Evolutionary conservation across 2,797 vertebrate species (phyloP).

Genomic region (Crocidura indochinensis): DNA sequence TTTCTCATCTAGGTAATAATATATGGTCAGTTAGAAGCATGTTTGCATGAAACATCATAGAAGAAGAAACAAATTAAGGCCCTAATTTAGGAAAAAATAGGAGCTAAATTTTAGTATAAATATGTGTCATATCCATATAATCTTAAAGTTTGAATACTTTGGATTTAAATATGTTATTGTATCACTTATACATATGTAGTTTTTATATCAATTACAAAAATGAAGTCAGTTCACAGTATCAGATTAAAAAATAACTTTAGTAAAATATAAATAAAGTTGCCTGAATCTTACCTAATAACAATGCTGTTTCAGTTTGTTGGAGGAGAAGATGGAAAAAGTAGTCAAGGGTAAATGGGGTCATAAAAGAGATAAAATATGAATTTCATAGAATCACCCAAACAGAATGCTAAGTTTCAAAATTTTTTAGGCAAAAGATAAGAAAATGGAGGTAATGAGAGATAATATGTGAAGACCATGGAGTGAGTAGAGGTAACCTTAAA

Average conservation of each 20-base stretch:
- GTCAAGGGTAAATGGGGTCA: conserved; percentile 49
- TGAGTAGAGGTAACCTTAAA: background rate
- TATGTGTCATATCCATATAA: background rate
- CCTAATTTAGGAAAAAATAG: background rate
- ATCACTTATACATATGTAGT: background rate
- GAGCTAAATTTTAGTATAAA: conserved; percentile 11
- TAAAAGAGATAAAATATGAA: conserved; percentile 61
- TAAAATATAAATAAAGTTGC: background rate
- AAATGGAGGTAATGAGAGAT: background rate
- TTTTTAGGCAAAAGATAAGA: conserved; percentile 6
- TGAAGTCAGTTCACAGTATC: background rate
- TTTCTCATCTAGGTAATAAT: background rate
- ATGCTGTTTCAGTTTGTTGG: conserved; percentile 54
- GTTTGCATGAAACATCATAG: background rate
- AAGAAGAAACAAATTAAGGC: background rate
- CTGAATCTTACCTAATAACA: background rate
- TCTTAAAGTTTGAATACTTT: conserved; percentile 19
- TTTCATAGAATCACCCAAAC: conserved; percentile 18
- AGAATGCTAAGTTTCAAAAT: conserved; percentile 42
- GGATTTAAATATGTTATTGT: background rate
- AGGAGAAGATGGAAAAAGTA: conserved; percentile 55
- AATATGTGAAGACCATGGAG: background rate
- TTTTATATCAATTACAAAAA: background rate
- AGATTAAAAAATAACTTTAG: conserved; percentile 4
- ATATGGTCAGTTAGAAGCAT: background rate